Percentiles rank a stretch among this genome's conserved stretches.
phyloP scores from a whole-genome alignment of 2,797 vertebrate genomes.

The Champsocephalus gunnari region DNA sequence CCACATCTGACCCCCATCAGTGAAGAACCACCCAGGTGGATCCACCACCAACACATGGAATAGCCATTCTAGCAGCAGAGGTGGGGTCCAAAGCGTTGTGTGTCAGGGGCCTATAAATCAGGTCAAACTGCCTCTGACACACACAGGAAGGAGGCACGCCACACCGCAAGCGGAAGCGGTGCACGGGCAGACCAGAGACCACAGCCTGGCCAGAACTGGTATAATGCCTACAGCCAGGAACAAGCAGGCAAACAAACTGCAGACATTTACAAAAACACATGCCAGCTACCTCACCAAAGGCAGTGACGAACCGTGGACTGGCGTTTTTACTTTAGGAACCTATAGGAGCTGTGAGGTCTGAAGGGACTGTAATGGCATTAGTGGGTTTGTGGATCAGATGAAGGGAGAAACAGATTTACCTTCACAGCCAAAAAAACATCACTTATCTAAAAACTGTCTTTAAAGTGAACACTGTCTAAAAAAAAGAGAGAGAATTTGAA shows the following conservation, averaged over 20 bases:
- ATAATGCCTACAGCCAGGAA: slow-evolving; percentile 51
- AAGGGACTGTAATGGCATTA: slow-evolving; percentile 43
- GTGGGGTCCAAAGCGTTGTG: slow-evolving; percentile 75
- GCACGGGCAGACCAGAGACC: slow-evolving; percentile 72
- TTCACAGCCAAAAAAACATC: slow-evolving; percentile 13
- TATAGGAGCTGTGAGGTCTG: slow-evolving; percentile 47
- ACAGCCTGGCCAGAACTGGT: slow-evolving; percentile 65
- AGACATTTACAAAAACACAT: slow-evolving; percentile 61
- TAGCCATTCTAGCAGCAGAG: slow-evolving; percentile 80
- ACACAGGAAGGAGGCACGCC: slow-evolving; percentile 81
- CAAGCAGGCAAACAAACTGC: slow-evolving; percentile 55
- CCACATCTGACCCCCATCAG: slow-evolving; percentile 85
- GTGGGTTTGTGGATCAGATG: slow-evolving; percentile 35
- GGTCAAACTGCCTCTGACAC: slow-evolving; percentile 79
- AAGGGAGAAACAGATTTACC: slow-evolving; percentile 36
- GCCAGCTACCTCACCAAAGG: slow-evolving; percentile 48
- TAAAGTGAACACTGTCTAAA: slow-evolving; percentile 4
- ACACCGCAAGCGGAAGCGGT: slow-evolving; percentile 74
- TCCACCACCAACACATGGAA: slow-evolving; percentile 83
- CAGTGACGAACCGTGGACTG: slow-evolving; percentile 33
- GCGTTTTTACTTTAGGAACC: slow-evolving; percentile 47
- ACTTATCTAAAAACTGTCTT: slow-evolving; percentile 13
- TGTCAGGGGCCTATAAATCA: slow-evolving; percentile 84
- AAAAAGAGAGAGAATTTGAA: slow-evolving; percentile 43
- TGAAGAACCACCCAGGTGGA: slow-evolving; percentile 84